These are phyloP conservation scores for Xerus inauris DNA, from an alignment of 2,113 vertebrate species.

Conservation along the genomic window DNA sequence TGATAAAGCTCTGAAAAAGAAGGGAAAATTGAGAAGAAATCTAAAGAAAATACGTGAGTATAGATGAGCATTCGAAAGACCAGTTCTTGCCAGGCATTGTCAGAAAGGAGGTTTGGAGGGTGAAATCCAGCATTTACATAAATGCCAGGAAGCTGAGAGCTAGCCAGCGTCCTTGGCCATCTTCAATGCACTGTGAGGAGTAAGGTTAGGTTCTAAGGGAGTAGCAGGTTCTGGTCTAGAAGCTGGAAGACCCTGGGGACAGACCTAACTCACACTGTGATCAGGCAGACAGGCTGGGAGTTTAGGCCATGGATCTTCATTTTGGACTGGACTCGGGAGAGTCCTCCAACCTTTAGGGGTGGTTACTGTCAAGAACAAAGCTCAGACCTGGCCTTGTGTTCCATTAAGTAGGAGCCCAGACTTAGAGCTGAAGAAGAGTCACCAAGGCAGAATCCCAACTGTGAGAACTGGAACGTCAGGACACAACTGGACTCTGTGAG, in stretches of 20 bases:
- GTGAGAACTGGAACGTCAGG: not conserved
- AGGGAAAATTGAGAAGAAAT: not conserved
- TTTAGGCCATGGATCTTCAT: not conserved
- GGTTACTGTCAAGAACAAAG: not conserved
- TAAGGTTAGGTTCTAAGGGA: not conserved
- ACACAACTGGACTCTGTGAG: too few relatives aligned
- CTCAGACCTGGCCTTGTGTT: not conserved
- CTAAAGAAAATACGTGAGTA: not conserved
- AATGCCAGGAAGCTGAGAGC: not conserved
- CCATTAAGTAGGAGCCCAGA: not conserved
- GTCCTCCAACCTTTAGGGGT: not conserved
- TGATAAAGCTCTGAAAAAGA: not conserved
- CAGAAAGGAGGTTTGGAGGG: not conserved
- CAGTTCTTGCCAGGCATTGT: not conserved
- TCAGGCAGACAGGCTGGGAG: not conserved
- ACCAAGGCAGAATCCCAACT: not conserved
- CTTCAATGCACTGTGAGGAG: not conserved
- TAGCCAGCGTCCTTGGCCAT: not conserved
- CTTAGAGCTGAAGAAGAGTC: not conserved
- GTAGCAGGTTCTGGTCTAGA: not conserved
- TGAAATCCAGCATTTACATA: not conserved
- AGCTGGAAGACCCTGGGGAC: not conserved
- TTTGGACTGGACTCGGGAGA: not conserved
- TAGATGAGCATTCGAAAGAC: not conserved
- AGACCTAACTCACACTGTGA: not conserved